Percentiles rank a stretch among this genome's conserved stretches.
Evolutionary conservation across 1,140 invertebrate genomes (phyloP).

Genomic region (Saccostrea cuccullata): DNA sequence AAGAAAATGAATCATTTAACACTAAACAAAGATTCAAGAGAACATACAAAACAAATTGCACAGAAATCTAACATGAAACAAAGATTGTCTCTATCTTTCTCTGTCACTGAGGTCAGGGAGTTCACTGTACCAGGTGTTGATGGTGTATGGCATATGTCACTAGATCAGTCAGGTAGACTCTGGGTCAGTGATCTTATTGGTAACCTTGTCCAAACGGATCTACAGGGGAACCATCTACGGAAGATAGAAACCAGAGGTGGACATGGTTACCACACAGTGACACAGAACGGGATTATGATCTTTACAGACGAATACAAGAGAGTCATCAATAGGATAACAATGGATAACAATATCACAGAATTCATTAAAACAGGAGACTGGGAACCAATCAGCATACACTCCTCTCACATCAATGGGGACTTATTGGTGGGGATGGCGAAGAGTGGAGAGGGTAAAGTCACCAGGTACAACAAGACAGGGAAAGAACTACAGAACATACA

Average conservation of each 20-base stretch:
- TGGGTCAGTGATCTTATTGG: background rate
- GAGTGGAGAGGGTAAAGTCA: background rate
- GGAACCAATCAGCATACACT: background rate
- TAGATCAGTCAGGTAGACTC: background rate
- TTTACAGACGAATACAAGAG: background rate
- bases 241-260: background rate
- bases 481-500: background rate
- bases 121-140: background rate
- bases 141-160: background rate
- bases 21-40: background rate
- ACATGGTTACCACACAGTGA: background rate
- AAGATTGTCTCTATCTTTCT: background rate
- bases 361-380: background rate
- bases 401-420: background rate
- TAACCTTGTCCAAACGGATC: constrained; percentile 3
- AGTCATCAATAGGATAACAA: background rate
- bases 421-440: background rate
- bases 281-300: background rate
- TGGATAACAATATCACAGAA: background rate
- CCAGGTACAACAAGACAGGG: background rate
- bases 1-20: background rate
- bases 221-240: background rate
- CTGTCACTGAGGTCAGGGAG: background rate
- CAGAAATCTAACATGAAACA: background rate
- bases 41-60: background rate